Evolutionary conservation across 2,113 vertebrate genomes (phyloP).

Genomic region (Lamprotornis superbus): DNA sequence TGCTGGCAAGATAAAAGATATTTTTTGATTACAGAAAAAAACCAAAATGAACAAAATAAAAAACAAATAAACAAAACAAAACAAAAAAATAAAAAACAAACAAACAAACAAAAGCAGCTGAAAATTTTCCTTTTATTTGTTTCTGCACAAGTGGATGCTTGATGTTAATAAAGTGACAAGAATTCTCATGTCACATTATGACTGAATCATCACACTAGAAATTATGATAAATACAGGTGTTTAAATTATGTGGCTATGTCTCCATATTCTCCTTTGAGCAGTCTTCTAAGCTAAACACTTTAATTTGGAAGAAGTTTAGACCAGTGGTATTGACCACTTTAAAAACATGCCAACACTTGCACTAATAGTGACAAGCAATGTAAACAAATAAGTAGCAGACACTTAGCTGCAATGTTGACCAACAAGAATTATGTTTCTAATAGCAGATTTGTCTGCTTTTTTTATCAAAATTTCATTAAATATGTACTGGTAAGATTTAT

Average conservation of each 20-base stretch:
- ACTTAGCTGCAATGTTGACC: not conserved
- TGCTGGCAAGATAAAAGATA: not conserved
- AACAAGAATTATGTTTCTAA: not conserved
- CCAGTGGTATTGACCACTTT: not conserved
- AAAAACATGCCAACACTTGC: not conserved
- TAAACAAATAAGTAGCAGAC: not conserved
- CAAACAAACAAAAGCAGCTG: fast-evolving
- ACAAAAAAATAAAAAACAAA: fast-evolving
- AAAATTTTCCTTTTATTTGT: not conserved
- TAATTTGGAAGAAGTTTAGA: not conserved
- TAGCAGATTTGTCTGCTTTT: not conserved
- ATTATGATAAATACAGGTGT: not conserved
- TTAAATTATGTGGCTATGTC: not conserved
- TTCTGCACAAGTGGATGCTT: not conserved
- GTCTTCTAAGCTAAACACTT: not conserved
- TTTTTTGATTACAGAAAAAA: not conserved
- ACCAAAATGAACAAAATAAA: not conserved
- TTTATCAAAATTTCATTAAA: not conserved
- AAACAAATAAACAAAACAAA: not conserved
- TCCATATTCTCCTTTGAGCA: not conserved
- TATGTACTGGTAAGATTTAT: not conserved
- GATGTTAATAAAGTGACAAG: not conserved
- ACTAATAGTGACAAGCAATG: not conserved
- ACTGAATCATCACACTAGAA: not conserved
- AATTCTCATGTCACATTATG: fast-evolving